Percentiles rank a stretch among this genome's conserved stretches.
phyloP scores from a whole-genome alignment of 2,888 invertebrate species.

The Ormyrus rosae region DNA sequence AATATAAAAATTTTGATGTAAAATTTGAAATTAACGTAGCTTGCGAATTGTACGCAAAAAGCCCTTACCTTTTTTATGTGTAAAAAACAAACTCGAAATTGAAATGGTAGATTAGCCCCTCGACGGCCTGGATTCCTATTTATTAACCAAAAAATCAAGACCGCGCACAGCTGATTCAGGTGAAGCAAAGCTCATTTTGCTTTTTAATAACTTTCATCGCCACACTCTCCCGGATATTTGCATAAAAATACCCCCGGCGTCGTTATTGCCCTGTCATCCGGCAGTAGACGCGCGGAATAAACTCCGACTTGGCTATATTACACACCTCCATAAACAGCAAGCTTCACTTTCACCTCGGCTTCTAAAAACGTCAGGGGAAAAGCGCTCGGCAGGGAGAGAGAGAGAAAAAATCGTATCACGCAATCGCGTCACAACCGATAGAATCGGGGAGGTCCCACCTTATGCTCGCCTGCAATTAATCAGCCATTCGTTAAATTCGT shows the following conservation, averaged over 20 bases:
- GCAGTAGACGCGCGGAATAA: background rate
- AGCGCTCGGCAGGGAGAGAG: background rate
- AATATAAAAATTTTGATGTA: no score
- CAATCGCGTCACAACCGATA: slow-evolving; percentile 41
- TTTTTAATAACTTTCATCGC: background rate
- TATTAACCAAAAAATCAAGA: no score
- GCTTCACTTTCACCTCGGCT: background rate
- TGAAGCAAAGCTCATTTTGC: no score
- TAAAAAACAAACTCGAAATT: no score
- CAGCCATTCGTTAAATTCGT: slow-evolving; percentile 67
- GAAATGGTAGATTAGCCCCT: no score
- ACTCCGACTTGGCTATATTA: background rate
- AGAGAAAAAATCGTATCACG: slow-evolving; percentile 16
- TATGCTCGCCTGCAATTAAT: slow-evolving; percentile 63
- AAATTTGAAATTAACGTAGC: no score
- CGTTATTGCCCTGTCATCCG: no score
- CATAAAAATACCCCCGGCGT: no score
- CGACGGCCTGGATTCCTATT: slow-evolving; percentile 5
- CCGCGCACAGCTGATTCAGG: no score
- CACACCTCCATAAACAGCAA: background rate
- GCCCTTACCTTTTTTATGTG: no score
- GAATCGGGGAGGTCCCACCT: slow-evolving; percentile 33
- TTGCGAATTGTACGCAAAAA: no score
- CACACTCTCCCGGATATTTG: no score
- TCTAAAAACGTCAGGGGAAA: background rate